Evolutionary conservation across 2,113 vertebrate genomes (phyloP).

Genomic region (Mustelus asterias): DNA sequence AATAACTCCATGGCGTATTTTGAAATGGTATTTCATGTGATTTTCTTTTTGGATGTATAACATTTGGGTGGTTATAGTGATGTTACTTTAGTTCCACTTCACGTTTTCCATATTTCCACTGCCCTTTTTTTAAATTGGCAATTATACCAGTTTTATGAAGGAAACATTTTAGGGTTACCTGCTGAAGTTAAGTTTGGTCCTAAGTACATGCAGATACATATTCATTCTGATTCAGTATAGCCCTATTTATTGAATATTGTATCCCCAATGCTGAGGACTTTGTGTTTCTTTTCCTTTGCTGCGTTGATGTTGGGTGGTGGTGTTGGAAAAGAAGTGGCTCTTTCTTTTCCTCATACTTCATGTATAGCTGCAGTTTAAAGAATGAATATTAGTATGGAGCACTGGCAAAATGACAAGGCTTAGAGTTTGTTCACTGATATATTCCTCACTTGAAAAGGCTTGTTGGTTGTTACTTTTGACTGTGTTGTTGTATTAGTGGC

Average conservation of each 20-base stretch:
- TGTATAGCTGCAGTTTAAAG: not conserved
- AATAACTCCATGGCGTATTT: not conserved
- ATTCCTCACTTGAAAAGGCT: not conserved
- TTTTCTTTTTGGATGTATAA: not conserved
- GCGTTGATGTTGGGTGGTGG: not conserved
- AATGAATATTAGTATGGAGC: not conserved
- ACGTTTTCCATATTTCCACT: not conserved
- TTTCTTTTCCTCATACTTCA: not conserved
- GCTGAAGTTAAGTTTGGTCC: not conserved
- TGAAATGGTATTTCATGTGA: not conserved
- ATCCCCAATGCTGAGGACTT: not conserved
- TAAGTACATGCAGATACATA: not conserved
- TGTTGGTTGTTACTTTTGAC: not conserved
- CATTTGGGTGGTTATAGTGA: not conserved
- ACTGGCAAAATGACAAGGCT: not conserved
- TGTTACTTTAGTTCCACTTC: not conserved
- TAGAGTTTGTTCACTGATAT: not conserved
- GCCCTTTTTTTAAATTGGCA: not conserved
- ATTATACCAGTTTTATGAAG: constrained; percentile 25
- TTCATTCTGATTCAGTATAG: not conserved
- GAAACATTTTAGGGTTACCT: not conserved
- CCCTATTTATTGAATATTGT: not conserved
- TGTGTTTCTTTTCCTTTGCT: not conserved
- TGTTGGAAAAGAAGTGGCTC: not conserved
- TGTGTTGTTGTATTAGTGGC: not conserved